Percentiles rank a stretch among this genome's conserved stretches.
phyloP scores from a whole-genome alignment of 35 echinoderm and acorn worm genomes.

The Patiria miniata region DNA sequence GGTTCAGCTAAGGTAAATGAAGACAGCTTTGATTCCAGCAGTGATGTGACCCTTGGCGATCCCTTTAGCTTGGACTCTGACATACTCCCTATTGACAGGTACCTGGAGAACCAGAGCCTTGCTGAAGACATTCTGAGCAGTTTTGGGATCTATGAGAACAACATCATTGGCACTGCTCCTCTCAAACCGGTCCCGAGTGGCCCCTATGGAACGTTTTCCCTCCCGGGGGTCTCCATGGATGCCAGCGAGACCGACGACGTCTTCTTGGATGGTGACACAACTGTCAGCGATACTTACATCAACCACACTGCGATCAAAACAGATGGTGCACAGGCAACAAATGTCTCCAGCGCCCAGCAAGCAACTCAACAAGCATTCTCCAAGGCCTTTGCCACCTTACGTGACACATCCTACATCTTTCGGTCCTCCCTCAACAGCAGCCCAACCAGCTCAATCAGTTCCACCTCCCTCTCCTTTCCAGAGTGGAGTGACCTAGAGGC shows the following conservation, averaged over 20 bases:
- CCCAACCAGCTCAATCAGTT: constrained; percentile 61
- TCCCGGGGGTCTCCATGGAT: background rate
- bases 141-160: background rate
- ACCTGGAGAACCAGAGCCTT: constrained; percentile 6
- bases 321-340: background rate
- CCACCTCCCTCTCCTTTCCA: constrained; percentile 31
- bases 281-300: background rate
- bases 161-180: background rate
- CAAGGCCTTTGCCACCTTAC: background rate
- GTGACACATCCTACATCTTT: background rate
- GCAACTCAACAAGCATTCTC: background rate
- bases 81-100: background rate
- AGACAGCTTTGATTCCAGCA: background rate
- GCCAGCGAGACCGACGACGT: background rate
- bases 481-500: constrained; percentile 51
- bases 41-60: background rate
- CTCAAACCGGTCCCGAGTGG: background rate
- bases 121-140: constrained; percentile 7
- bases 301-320: background rate
- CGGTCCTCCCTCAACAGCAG: constrained; percentile 43
- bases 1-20: background rate
- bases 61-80: background rate
- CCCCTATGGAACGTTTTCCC: background rate
- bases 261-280: background rate
- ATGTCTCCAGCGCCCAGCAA: background rate